Evolutionary conservation across 1,140 invertebrate genomes (phyloP).

Genomic region (Pseudomyrmex sp.): DNA sequence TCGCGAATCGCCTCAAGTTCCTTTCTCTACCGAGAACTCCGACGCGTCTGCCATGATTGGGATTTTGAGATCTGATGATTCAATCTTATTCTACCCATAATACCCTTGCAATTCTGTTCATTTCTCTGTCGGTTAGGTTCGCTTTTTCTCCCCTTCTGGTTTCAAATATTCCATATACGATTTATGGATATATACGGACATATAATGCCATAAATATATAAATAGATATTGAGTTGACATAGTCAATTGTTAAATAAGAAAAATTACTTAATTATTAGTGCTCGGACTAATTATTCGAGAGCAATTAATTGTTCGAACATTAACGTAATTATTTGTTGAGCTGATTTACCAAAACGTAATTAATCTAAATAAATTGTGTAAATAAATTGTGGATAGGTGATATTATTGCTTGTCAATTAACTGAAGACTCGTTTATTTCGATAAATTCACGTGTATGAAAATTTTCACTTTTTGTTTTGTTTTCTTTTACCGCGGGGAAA

Average conservation of each 20-base stretch:
- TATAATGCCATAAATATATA: neutral
- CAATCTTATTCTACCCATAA: neutral
- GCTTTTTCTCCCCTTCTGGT: neutral
- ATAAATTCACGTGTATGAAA: too few species aligned
- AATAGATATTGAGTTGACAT: slow-evolving; percentile 8
- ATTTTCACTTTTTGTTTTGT: neutral
- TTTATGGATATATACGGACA: neutral
- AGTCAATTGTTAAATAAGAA: slow-evolving; percentile 33
- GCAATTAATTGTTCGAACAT: slow-evolving; percentile 26
- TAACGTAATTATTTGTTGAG: slow-evolving; percentile 15
- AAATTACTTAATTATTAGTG: slow-evolving; percentile 31
- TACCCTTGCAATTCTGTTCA: neutral
- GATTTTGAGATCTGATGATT: slow-evolving; percentile 24
- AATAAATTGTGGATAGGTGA: neutral
- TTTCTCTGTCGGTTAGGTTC: neutral
- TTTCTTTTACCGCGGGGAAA: neutral
- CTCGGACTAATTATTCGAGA: slow-evolving; percentile 3
- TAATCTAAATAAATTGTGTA: neutral
- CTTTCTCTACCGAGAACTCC: neutral
- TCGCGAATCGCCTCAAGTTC: slow-evolving; percentile 9
- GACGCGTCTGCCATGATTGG: slow-evolving; percentile 8
- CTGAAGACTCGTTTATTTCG: too few species aligned
- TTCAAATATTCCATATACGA: neutral
- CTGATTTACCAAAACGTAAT: slow-evolving; percentile 13
- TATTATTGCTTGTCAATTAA: too few species aligned